A percentile compares a stretch with the other conserved stretches of the same genome.
Conservation (phyloP, 2,888 invertebrate genomes). For the Osmoderma eremita region DNA sequence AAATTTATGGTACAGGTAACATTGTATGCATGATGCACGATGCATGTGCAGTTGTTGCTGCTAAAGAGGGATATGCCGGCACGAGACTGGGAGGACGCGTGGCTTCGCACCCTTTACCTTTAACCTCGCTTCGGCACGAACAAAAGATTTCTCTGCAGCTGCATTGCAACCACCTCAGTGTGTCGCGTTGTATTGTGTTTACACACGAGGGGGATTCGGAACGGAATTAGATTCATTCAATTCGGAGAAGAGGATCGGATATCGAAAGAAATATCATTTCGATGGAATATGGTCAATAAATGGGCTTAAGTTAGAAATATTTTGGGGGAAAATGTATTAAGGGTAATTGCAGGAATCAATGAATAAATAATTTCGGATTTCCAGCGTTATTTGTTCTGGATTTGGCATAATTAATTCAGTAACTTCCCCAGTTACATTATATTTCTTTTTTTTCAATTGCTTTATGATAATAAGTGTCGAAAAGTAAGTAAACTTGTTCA, state of each 20-base stretch:
- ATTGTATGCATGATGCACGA: constrained; percentile 5
- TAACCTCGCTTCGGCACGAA: constrained; percentile 32
- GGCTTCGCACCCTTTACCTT: constrained; percentile 50
- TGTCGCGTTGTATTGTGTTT: constrained; percentile 12
- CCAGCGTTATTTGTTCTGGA: neutral
- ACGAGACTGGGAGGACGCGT: constrained; percentile 45
- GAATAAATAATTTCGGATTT: constrained; percentile 1
- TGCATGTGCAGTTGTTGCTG: constrained; percentile 7
- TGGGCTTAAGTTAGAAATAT: constrained; percentile 4
- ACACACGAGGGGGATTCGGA: constrained; percentile 17
- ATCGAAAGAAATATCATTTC: constrained; percentile 30
- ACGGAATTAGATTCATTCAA: constrained; percentile 35
- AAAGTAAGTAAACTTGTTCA: too few species aligned
- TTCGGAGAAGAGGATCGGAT: constrained; percentile 9
- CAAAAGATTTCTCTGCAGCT: constrained; percentile 33
- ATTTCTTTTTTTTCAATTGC: too few species aligned
- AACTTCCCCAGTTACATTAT: too few species aligned
- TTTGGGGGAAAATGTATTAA: constrained; percentile 3
- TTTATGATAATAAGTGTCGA: too few species aligned
- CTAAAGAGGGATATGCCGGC: constrained; percentile 20
- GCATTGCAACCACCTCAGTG: constrained; percentile 19
- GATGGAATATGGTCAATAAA: constrained; percentile 24
- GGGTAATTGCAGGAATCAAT: neutral
- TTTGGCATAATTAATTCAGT: too few species aligned
- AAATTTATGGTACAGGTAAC: constrained; percentile 35